Conservation (phyloP, 2,888 invertebrate genomes). For the Esperia sulphurella region DNA sequence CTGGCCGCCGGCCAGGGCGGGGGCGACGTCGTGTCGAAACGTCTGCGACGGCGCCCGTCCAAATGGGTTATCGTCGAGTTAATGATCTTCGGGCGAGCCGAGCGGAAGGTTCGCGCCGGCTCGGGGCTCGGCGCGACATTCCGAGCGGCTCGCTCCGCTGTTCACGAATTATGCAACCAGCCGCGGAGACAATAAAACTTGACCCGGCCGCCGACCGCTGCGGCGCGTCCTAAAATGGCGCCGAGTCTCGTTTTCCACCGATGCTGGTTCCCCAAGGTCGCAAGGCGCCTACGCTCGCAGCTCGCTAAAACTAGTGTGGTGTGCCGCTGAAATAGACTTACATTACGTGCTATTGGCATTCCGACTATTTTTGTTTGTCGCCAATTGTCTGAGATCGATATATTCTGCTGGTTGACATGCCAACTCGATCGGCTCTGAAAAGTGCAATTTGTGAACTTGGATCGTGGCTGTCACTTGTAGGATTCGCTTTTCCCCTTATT, state of each 20-base stretch:
- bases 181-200: slow-evolving; percentile 73
- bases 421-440: slow-evolving; percentile 37
- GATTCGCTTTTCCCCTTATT: not conserved
- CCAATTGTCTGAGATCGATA: slow-evolving; percentile 42
- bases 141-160: slow-evolving; percentile 46
- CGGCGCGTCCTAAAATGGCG: slow-evolving; percentile 74
- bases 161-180: slow-evolving; percentile 64
- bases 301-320: slow-evolving; percentile 62
- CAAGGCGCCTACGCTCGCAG: slow-evolving; percentile 71
- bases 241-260: slow-evolving; percentile 69
- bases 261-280: slow-evolving; percentile 65
- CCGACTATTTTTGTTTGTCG: slow-evolving; percentile 67
- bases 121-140: slow-evolving; percentile 28
- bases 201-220: slow-evolving; percentile 59
- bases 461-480: slow-evolving; percentile 20
- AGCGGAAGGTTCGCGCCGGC: slow-evolving; percentile 20
- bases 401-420: slow-evolving; percentile 43
- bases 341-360: slow-evolving; percentile 65
- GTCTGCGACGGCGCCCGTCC: slow-evolving; percentile 61
- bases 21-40: slow-evolving; percentile 55
- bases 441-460: slow-evolving; percentile 42
- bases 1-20: slow-evolving; percentile 52
- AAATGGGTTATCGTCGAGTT: slow-evolving; percentile 68
- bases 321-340: slow-evolving; percentile 68
- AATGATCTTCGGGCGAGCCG: slow-evolving; percentile 61